Conservation (phyloP, 2,113 vertebrate species). For the Cyphomyrus plagiostoma region DNA sequence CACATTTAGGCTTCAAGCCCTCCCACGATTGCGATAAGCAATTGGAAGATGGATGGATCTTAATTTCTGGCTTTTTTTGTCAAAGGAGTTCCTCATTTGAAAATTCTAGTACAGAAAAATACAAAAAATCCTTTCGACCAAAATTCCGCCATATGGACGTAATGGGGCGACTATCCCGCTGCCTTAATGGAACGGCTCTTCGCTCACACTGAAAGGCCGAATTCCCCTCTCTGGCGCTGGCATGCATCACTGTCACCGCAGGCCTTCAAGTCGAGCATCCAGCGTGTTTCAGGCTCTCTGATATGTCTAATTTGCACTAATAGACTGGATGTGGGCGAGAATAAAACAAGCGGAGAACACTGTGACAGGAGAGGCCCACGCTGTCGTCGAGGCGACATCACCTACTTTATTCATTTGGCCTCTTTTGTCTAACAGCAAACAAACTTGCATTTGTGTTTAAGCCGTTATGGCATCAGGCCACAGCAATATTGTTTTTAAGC, state of each 20-base stretch:
- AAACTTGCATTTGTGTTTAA: neutral
- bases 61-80: neutral
- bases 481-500: neutral
- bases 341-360: neutral
- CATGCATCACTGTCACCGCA: neutral
- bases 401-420: neutral
- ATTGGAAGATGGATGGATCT: neutral
- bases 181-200: neutral
- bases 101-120: neutral
- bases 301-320: slow-evolving; percentile 14
- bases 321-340: neutral
- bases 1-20: neutral
- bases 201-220: neutral
- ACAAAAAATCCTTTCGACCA: neutral
- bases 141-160: neutral
- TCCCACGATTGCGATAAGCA: neutral
- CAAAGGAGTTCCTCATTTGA: neutral
- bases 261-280: neutral
- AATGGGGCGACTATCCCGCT: neutral
- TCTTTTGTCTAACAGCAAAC: neutral
- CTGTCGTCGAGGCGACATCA: too few relatives aligned
- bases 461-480: neutral
- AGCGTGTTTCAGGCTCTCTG: neutral
- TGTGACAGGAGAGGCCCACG: neutral
- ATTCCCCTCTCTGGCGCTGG: neutral